Conservation (phyloP, 2,888 invertebrate genomes). For the Leptinotarsa peninsularis region DNA sequence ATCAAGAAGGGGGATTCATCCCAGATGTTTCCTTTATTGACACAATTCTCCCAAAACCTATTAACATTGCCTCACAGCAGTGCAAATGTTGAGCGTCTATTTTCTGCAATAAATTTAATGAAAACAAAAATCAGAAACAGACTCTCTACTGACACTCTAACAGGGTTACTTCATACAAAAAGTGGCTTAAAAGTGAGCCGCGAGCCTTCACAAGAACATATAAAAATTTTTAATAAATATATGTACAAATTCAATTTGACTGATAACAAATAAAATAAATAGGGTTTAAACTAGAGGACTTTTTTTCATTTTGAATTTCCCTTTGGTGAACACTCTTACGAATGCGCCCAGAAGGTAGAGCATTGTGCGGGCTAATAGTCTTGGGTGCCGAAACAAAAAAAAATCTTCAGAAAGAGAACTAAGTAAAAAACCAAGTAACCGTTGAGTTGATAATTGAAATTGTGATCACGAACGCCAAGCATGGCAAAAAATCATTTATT, state of each 20-base stretch:
- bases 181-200: neutral
- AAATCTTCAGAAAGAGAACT: too few relatives aligned
- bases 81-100: neutral
- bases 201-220: slow-evolving; percentile 1
- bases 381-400: too few relatives aligned
- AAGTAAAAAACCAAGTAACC: too few relatives aligned
- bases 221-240: neutral
- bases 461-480: too few relatives aligned
- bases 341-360: too few relatives aligned
- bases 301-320: neutral
- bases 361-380: too few relatives aligned
- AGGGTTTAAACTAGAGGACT: neutral
- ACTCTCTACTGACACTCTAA: neutral
- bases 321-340: too few relatives aligned
- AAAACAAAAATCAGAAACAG: neutral
- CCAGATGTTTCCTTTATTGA: slow-evolving; percentile 19
- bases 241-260: slow-evolving; percentile 2
- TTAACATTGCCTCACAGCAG: slow-evolving; percentile 10
- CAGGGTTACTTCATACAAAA: neutral
- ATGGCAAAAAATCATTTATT: too few relatives aligned
- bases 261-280: neutral
- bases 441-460: too few relatives aligned
- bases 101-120: slow-evolving; percentile 2
- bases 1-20: neutral
- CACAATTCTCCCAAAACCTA: slow-evolving; percentile 7